Conservation (phyloP, 2,888 invertebrate species). For the Neuroscelio doddi region DNA sequence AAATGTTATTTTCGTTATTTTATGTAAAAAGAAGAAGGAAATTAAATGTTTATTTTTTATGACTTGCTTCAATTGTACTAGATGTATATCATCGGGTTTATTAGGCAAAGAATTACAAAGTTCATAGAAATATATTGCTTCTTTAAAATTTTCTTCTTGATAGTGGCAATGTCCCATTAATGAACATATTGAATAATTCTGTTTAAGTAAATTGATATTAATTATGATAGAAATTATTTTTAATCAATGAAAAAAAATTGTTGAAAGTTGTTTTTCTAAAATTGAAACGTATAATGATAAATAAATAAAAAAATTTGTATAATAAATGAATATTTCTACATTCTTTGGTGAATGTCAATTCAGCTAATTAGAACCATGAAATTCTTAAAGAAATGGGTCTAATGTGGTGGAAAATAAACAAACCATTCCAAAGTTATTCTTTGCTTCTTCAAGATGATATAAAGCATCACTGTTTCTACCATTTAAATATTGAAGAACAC, state of each 20-base stretch:
- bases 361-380: not conserved
- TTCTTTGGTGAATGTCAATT: too few relatives aligned
- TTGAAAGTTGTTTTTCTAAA: too few relatives aligned
- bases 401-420: too few relatives aligned
- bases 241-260: not conserved
- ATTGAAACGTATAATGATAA: too few relatives aligned
- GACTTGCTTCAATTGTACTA: constrained; percentile 54
- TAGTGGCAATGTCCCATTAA: constrained; percentile 58
- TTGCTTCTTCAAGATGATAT: constrained; percentile 52
- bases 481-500: constrained; percentile 57
- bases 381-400: constrained; percentile 2
- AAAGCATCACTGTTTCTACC: constrained; percentile 54
- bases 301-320: too few relatives aligned
- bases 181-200: constrained; percentile 59
- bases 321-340: too few relatives aligned
- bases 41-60: constrained; percentile 1
- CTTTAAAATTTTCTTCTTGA: constrained; percentile 38
- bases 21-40: not conserved
- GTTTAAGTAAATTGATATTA: too few relatives aligned
- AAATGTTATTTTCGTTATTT: not conserved
- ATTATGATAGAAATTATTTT: not conserved
- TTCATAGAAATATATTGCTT: constrained; percentile 56
- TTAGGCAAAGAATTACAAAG: constrained; percentile 54
- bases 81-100: constrained; percentile 56
- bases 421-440: constrained; percentile 55